phyloP scores from a whole-genome alignment of 2,113 vertebrate species.

The Lamprotornis superbus region DNA sequence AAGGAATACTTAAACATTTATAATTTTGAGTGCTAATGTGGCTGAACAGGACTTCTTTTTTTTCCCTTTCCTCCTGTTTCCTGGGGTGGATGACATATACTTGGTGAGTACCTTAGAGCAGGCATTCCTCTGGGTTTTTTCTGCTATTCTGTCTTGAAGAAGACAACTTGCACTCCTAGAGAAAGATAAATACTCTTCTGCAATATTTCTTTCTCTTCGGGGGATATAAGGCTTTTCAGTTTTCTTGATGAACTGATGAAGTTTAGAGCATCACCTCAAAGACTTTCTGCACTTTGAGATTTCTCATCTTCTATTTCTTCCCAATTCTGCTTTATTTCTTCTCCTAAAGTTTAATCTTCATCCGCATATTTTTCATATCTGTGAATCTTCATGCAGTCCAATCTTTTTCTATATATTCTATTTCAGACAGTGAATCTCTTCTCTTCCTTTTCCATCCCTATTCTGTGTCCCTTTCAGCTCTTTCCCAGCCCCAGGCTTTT shows the following conservation, averaged over 20 bases:
- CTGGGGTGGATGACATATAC: not conserved
- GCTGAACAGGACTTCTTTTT: not conserved
- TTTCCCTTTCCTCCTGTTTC: not conserved
- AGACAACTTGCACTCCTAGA: not conserved
- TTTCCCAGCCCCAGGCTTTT: not conserved
- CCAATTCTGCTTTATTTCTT: not conserved
- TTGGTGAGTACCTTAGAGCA: not conserved
- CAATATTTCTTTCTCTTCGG: not conserved
- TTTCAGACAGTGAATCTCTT: not conserved
- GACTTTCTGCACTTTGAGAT: not conserved
- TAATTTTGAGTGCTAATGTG: not conserved
- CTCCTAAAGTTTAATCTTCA: not conserved
- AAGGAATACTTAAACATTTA: not conserved
- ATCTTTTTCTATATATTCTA: not conserved
- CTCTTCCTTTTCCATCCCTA: not conserved
- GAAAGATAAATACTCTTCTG: not conserved
- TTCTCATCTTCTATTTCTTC: not conserved
- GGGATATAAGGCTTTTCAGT: not conserved
- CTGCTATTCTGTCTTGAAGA: not conserved
- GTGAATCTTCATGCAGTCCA: not conserved
- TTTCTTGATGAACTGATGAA: not conserved
- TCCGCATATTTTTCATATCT: not conserved
- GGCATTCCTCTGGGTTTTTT: not conserved
- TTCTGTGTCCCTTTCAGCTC: not conserved
- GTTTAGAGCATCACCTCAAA: not conserved